These are phyloP conservation scores for Drosophila murphyi DNA, from an alignment of 1,140 invertebrate genomes.

Conservation along the genomic window DNA sequence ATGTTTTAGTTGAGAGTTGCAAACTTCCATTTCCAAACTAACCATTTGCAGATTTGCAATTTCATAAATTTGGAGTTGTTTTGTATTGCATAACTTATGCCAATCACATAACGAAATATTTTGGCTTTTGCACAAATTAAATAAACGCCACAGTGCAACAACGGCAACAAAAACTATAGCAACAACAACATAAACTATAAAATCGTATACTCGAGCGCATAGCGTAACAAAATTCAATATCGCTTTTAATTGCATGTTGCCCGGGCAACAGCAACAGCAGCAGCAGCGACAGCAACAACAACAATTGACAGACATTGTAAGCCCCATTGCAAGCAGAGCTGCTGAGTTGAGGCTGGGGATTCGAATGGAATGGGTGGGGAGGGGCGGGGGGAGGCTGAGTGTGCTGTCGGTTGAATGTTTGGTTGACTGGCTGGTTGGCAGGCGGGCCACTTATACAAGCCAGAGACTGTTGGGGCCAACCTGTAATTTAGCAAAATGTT, in stretches of 20 bases:
- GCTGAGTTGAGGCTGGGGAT: conserved; percentile 44
- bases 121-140: conserved; percentile 75
- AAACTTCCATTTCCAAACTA: neutral
- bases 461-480: conserved; percentile 56
- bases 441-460: conserved; percentile 76
- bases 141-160: conserved; percentile 68
- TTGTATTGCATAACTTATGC: conserved; percentile 71
- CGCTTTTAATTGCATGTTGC: conserved; percentile 82
- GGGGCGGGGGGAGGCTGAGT: conserved; percentile 4
- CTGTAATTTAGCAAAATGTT: conserved; percentile 82
- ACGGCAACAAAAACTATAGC: conserved; percentile 15
- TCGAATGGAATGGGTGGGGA: neutral
- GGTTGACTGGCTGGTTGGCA: conserved; percentile 23
- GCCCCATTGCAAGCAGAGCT: conserved; percentile 75
- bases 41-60: conserved; percentile 23
- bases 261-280: conserved; percentile 64
- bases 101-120: conserved; percentile 79
- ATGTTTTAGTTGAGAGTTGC: conserved; percentile 3
- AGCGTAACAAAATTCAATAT: conserved; percentile 82
- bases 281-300: conserved; percentile 41
- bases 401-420: conserved; percentile 10
- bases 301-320: conserved; percentile 75
- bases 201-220: conserved; percentile 73
- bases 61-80: conserved; percentile 32
- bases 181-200: conserved; percentile 54